Evolutionary conservation across 2,797 vertebrate genomes (phyloP), one percentile per base, ranked within the genome.

Genomic region (Philypnodon macrostomus): DNA sequence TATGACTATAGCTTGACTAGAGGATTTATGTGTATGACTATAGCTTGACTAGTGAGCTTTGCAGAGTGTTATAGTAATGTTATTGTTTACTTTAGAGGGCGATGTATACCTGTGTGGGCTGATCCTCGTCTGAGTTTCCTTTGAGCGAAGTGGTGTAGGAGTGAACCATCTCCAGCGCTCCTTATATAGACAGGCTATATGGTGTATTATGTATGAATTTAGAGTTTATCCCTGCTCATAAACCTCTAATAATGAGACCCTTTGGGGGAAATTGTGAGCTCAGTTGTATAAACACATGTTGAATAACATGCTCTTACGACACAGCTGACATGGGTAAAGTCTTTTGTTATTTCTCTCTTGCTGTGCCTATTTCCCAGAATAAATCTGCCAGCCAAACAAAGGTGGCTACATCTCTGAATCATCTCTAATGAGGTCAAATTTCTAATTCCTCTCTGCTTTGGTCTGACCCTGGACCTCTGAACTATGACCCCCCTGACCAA

Each of bases 331-430:
- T 4, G 12, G 49, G 14, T 17, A 0, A 2, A 33, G 26, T 36
- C 29, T 16, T 30, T 10, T 15, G 26, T n/a, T n/a, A n/a, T 13
- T 35, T 47, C 1, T 31, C 35, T 26, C 15, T 12, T 21, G 17
- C 5, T 30, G 10, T 19, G 21, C 10, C 1, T 18, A 34, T 38
- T 62, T 67, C 63, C 55, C 46, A 53, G 58, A 61, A 75, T 79
- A 70, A 80, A 80, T 76, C 80, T 49, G 61, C 26, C 56, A 10
- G 0, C 47, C 3, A 31, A 67, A 81, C 70, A 77, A 85, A 79
- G 54, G 42, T 37, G 17, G 58, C 31, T 7, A 7, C 46, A 53
- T 51, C 50, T 58, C 39, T 16, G 58, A 58, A 67, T 53, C 57
- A 18, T 13, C 56, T 51, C 35, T 13, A 8, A 29, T 7, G 16